Percentiles rank a stretch among this genome's conserved stretches.
phyloP scores from a whole-genome alignment of 2,113 vertebrate species.

The Strix uralensis region DNA sequence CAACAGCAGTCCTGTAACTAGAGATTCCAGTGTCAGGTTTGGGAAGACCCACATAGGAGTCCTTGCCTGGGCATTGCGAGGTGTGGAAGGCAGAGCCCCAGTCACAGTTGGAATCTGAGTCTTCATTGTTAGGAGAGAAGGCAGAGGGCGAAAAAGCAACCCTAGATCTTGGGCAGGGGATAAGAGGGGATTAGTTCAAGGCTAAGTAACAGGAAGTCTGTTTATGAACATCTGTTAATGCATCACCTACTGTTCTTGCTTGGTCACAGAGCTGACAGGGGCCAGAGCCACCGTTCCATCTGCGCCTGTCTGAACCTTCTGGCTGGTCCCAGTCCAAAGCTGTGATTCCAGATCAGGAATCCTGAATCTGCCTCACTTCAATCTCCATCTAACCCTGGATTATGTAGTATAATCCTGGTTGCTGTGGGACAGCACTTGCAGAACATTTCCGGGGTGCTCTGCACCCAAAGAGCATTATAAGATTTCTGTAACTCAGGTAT shows the following conservation, averaged over 20 bases:
- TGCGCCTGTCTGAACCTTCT: neutral
- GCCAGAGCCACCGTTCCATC: neutral
- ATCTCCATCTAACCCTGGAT: neutral
- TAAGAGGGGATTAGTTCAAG: neutral
- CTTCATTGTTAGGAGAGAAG: neutral
- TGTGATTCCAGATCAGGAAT: neutral
- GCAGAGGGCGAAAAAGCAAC: neutral
- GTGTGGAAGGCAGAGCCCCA: neutral
- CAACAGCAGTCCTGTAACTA: neutral
- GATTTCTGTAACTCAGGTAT: neutral
- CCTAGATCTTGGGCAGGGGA: neutral
- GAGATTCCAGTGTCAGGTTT: neutral
- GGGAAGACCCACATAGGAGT: neutral
- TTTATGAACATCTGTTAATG: neutral
- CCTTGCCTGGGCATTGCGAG: neutral
- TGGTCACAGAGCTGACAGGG: too few relatives aligned
- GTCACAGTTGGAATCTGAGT: neutral
- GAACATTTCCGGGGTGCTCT: neutral
- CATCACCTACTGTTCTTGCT: neutral
- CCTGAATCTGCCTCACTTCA: neutral
- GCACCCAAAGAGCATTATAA: neutral
- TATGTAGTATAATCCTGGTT: neutral
- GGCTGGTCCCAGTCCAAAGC: neutral
- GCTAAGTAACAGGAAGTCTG: neutral
- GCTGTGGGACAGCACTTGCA: neutral